phyloP scores from a whole-genome alignment of 92 coral and sea anemone genomes.

The Blastomussa wellsi region DNA sequence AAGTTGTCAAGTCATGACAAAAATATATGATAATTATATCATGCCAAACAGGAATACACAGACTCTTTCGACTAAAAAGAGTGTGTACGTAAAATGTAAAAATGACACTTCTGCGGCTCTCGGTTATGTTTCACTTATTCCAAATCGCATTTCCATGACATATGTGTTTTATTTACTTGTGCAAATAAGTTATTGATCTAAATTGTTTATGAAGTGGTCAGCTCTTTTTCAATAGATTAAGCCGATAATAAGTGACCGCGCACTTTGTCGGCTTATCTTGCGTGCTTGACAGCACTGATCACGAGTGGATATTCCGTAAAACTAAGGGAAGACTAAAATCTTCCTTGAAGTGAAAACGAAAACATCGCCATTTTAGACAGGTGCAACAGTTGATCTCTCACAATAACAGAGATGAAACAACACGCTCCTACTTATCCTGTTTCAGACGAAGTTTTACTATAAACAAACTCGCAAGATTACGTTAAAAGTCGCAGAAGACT shows the following conservation, averaged over 20 bases:
- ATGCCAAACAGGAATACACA: neutral
- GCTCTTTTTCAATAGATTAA: constrained; percentile 7
- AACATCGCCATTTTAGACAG: neutral
- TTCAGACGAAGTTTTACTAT: neutral
- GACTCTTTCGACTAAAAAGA: neutral
- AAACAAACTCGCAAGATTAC: neutral
- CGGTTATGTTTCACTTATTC: neutral
- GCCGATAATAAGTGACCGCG: constrained; percentile 14
- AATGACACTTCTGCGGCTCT: neutral
- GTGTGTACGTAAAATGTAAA: neutral
- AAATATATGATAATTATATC: constrained; percentile 24
- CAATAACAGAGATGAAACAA: neutral
- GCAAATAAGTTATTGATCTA: neutral
- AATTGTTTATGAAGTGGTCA: constrained; percentile 20
- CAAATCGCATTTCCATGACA: neutral
- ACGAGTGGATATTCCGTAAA: neutral
- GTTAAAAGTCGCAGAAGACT: neutral
- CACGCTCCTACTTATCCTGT: neutral
- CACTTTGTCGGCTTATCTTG: constrained; percentile 31
- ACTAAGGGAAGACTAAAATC: neutral
- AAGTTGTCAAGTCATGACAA: constrained; percentile 33
- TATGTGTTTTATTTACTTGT: constrained; percentile 4
- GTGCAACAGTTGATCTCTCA: neutral
- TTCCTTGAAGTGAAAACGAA: neutral
- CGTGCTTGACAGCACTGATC: constrained; percentile 19